phyloP scores from a whole-genome alignment of 2,797 vertebrate genomes.

The Chanos chanos region DNA sequence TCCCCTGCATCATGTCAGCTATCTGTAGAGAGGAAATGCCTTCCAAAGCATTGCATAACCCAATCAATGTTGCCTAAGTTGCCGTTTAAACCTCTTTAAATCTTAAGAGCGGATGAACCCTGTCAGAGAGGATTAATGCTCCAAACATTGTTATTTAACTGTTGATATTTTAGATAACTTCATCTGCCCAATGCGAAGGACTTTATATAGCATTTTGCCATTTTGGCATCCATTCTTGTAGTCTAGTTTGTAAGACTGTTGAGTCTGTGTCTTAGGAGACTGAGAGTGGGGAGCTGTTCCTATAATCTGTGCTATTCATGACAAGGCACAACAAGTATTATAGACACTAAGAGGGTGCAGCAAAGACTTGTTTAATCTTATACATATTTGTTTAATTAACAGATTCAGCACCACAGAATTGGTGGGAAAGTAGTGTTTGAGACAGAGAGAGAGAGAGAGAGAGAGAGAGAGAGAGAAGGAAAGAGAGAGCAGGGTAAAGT shows the following conservation, averaged over 20 bases:
- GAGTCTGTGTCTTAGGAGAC: background rate
- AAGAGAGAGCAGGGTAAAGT: background rate
- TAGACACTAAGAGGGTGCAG: background rate
- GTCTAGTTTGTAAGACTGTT: background rate
- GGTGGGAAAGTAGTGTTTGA: background rate
- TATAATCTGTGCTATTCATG: conserved; percentile 6
- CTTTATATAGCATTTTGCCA: no score
- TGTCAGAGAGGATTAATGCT: conserved; percentile 16
- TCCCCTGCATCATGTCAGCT: background rate
- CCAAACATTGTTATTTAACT: conserved; percentile 8
- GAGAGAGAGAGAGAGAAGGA: background rate
- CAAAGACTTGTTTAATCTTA: background rate
- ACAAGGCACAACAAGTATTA: conserved; percentile 9
- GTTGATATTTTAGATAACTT: background rate
- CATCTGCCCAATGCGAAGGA: no score
- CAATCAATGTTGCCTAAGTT: conserved; percentile 49
- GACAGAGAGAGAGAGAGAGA: background rate
- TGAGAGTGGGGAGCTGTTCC: conserved; percentile 4
- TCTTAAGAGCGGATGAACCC: conserved; percentile 19
- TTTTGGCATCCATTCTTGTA: no score
- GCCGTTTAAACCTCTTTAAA: conserved; percentile 53
- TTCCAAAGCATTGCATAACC: conserved; percentile 41
- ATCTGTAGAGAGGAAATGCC: background rate
- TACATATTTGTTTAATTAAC: conserved; percentile 6
- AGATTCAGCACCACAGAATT: background rate